Percentiles rank a stretch among this genome's conserved stretches.
Evolutionary conservation across 2,113 vertebrate genomes (phyloP).

Genomic region (Mesoclemmys tuberculata): DNA sequence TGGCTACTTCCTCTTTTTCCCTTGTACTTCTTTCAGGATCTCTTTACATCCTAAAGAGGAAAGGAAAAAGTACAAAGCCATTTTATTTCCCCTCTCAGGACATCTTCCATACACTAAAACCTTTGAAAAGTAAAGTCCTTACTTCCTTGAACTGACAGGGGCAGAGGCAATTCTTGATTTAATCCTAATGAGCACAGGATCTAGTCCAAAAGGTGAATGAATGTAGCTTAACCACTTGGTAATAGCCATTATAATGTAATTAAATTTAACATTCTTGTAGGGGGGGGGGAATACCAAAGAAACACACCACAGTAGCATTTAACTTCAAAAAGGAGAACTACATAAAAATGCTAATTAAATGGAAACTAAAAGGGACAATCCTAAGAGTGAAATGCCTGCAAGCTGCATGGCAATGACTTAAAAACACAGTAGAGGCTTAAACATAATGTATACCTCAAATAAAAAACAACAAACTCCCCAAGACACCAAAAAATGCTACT

Average conservation of each 20-base stretch:
- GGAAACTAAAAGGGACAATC: neutral
- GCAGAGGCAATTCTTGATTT: neutral
- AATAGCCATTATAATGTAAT: neutral
- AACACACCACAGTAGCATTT: neutral
- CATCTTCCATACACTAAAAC: neutral
- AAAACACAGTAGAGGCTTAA: neutral
- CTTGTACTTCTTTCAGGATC: fast-evolving
- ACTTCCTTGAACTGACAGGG: neutral
- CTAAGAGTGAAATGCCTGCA: neutral
- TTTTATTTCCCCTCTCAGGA: neutral
- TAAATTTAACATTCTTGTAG: neutral
- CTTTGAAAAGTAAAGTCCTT: neutral
- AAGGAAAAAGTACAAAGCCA: neutral
- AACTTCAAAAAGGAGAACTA: neutral
- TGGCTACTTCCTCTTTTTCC: neutral
- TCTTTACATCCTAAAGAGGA: neutral
- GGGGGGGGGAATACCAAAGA: neutral
- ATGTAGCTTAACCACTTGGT: neutral
- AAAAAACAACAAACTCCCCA: neutral
- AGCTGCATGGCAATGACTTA: neutral
- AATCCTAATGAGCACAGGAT: neutral
- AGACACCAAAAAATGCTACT: neutral
- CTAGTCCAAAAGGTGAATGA: neutral
- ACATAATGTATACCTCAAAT: neutral
- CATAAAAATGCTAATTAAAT: no score